Conservation (phyloP, 2,797 vertebrate genomes). For the Pangasius macronema region DNA sequence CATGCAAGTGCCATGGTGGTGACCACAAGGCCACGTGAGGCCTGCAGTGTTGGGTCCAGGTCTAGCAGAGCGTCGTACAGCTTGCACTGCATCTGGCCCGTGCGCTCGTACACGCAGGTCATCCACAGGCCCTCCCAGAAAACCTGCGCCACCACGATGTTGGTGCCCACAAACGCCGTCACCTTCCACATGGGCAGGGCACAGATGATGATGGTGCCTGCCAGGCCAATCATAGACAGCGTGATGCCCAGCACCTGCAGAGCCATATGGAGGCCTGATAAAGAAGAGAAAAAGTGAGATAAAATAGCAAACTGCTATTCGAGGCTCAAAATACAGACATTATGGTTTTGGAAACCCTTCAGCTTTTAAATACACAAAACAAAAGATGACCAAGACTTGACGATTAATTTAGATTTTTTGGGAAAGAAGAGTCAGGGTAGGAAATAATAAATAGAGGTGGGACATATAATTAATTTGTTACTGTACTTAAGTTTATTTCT, state of each 20-base stretch:
- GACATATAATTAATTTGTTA: not conserved
- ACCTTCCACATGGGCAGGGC: conserved; percentile 75
- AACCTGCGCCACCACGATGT: conserved; percentile 84
- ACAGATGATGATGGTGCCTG: conserved; percentile 82
- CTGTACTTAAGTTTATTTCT: not conserved
- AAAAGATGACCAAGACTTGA: not conserved
- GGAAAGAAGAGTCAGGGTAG: not conserved
- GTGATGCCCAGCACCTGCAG: conserved; percentile 80
- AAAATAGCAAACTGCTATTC: not conserved
- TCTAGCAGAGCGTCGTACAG: conserved; percentile 83
- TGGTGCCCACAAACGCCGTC: conserved; percentile 83
- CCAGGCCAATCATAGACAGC: conserved; percentile 75
- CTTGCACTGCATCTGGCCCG: conserved; percentile 87
- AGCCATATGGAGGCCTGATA: conserved; percentile 67
- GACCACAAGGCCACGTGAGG: conserved; percentile 77
- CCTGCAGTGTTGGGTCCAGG: conserved; percentile 80
- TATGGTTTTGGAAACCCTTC: not conserved
- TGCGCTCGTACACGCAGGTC: conserved; percentile 83
- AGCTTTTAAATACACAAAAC: not conserved
- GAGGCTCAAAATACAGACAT: not conserved
- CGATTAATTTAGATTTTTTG: not conserved
- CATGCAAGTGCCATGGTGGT: conserved; percentile 76
- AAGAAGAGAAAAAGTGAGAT: not conserved
- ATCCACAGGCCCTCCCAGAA: conserved; percentile 91
- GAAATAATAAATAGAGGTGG: not conserved